These are phyloP conservation scores for Manduca sexta DNA, from an alignment of 1,140 invertebrate species.

Conservation along the genomic window DNA sequence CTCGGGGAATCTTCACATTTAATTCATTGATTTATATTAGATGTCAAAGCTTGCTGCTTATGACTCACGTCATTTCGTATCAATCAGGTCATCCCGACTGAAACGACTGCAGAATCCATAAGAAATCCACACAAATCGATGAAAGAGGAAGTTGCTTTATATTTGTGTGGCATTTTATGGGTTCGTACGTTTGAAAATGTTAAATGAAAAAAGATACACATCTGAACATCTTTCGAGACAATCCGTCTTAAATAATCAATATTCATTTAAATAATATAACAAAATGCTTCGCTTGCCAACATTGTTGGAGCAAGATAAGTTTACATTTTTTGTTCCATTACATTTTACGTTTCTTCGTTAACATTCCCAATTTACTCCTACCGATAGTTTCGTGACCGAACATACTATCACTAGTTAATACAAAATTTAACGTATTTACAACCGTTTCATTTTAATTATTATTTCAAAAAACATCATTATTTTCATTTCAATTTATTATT, in stretches of 20 bases:
- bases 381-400: constrained; percentile 55
- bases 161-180: constrained; percentile 56
- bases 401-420: constrained; percentile 69
- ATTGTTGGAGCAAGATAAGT: constrained; percentile 35
- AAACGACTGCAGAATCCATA: constrained; percentile 46
- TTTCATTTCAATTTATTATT: constrained; percentile 32
- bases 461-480: no score
- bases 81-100: no score
- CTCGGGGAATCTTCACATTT: constrained; percentile 62
- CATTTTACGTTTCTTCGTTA: constrained; percentile 39
- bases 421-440: constrained; percentile 74
- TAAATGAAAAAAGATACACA: constrained; percentile 1
- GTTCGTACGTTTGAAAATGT: constrained; percentile 31
- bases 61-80: no score
- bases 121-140: constrained; percentile 58
- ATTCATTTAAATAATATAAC: constrained; percentile 9
- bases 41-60: constrained; percentile 36
- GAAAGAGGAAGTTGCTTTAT: constrained; percentile 68
- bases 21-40: constrained; percentile 40
- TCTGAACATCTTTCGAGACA: constrained; percentile 12
- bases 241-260: neutral
- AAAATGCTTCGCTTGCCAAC: constrained; percentile 35
- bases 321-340: constrained; percentile 31
- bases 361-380: constrained; percentile 43
- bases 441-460: constrained; percentile 37